Evolutionary conservation across 1,140 invertebrate species (phyloP).

Genomic region (Mycetomoellerius zeteki): DNA sequence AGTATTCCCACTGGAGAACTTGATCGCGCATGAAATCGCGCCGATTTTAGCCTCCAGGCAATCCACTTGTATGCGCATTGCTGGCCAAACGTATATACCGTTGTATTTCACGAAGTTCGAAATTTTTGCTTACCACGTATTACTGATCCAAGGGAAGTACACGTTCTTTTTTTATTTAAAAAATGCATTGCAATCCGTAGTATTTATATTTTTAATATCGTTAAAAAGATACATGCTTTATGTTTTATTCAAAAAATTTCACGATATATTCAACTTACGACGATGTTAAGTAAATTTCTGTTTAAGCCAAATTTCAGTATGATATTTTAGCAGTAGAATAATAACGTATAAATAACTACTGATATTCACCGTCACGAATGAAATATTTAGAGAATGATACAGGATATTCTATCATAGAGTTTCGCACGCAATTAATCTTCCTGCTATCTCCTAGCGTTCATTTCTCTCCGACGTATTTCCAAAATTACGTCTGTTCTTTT

Average conservation of each 20-base stretch:
- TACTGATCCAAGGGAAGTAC: constrained; percentile 12
- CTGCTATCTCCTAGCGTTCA: constrained; percentile 25
- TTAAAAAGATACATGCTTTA: not conserved
- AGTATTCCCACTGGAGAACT: constrained; percentile 25
- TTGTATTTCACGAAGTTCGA: constrained; percentile 51
- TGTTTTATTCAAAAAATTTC: constrained; percentile 10
- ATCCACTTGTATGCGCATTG: constrained; percentile 30
- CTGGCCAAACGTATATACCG: not conserved
- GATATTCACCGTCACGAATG: not conserved
- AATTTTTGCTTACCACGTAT: constrained; percentile 29
- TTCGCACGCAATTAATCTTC: constrained; percentile 59
- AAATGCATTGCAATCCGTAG: not conserved
- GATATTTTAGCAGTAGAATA: constrained; percentile 39
- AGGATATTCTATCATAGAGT: constrained; percentile 35
- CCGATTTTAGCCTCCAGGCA: constrained; percentile 47
- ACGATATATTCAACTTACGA: not conserved
- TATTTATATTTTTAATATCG: constrained; percentile 10
- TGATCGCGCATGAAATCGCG: constrained; percentile 51
- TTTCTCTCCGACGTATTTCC: constrained; percentile 43
- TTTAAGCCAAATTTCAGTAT: not conserved
- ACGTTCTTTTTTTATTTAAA: constrained; percentile 32
- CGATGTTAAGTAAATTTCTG: not conserved
- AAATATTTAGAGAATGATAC: constrained; percentile 52
- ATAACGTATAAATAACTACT: constrained; percentile 30
- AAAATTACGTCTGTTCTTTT: constrained; percentile 65